These are phyloP conservation scores for Liasis olivaceus DNA, from an alignment of 2,797 vertebrate species.

Conservation along the genomic window DNA sequence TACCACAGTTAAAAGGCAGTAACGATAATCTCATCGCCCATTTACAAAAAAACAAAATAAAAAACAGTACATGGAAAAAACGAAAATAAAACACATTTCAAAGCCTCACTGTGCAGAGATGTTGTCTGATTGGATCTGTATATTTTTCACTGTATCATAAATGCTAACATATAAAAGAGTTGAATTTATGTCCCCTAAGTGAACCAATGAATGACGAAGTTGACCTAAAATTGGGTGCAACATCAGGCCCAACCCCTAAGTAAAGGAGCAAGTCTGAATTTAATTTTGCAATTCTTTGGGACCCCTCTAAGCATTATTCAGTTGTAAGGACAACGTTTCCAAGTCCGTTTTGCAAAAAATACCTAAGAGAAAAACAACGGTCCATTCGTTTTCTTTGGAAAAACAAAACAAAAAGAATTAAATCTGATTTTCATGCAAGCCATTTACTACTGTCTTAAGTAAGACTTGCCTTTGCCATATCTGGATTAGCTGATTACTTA, in stretches of 20 bases:
- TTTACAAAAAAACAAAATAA: conserved; percentile 71
- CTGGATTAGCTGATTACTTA: conserved; percentile 48
- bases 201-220: conserved; percentile 51
- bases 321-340: conserved; percentile 59
- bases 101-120: conserved; percentile 61
- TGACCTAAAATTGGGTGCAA: conserved; percentile 56
- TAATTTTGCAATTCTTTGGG: neutral
- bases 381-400: conserved; percentile 46
- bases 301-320: conserved; percentile 57
- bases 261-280: neutral
- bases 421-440: conserved; percentile 62
- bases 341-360: conserved; percentile 59
- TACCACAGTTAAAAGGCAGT: conserved; percentile 44
- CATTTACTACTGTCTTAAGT: conserved; percentile 57
- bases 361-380: conserved; percentile 63
- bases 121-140: conserved; percentile 39
- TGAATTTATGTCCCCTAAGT: conserved; percentile 46
- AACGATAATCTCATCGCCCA: conserved; percentile 56
- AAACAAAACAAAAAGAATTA: conserved; percentile 55
- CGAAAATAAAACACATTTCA: conserved; percentile 57
- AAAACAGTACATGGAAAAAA: fast-evolving
- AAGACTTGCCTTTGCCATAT: conserved; percentile 63
- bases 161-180: neutral
- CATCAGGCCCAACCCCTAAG: neutral
- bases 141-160: conserved; percentile 70